These are phyloP conservation scores for Mylabris sibirica DNA, from an alignment of 2,888 invertebrate species.

Conservation along the genomic window DNA sequence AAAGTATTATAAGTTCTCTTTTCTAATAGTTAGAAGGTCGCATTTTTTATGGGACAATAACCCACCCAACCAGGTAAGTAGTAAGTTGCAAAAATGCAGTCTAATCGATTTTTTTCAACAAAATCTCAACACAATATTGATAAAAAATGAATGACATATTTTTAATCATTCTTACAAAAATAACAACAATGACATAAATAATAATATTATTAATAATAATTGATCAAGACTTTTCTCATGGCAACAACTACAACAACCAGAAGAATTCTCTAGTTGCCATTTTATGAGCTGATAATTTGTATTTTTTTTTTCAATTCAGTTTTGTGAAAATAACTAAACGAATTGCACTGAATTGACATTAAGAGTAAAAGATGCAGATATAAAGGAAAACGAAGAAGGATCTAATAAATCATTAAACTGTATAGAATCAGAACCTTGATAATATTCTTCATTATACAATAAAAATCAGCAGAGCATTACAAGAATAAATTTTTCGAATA, in stretches of 20 bases:
- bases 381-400: not conserved
- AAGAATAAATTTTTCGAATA: not conserved
- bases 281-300: not conserved
- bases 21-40: constrained; percentile 21
- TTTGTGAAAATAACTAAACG: not conserved
- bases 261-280: not conserved
- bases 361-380: not conserved
- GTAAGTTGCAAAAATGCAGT: constrained; percentile 12
- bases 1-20: not conserved
- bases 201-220: not conserved
- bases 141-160: not conserved
- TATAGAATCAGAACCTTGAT: not conserved
- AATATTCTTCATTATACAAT: constrained; percentile 1
- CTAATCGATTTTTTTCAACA: not conserved
- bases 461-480: constrained; percentile 8
- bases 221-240: not conserved
- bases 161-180: not conserved
- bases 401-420: constrained; percentile 9
- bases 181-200: not conserved
- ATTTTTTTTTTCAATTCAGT: not conserved
- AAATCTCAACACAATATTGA: not conserved
- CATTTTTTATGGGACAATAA: constrained; percentile 28
- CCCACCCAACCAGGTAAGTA: constrained; percentile 16
- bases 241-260: not conserved
- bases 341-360: not conserved